Evolutionary conservation across 35 echinoderm and acorn worm genomes (phyloP).

Genomic region (Patiria miniata): DNA sequence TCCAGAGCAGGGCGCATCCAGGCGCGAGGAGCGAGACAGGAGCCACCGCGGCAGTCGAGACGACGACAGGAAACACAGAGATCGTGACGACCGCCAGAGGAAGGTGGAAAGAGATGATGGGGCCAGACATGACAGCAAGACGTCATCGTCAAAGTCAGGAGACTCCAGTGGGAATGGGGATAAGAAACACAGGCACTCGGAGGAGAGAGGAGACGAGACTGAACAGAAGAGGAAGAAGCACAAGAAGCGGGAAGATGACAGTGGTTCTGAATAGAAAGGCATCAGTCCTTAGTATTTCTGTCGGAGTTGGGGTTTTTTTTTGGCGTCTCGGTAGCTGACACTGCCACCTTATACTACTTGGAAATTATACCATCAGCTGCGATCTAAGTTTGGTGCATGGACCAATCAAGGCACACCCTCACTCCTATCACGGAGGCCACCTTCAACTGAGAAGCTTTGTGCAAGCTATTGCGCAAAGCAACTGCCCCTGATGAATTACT

Average conservation of each 20-base stretch:
- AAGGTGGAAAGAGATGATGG: not conserved
- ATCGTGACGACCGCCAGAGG: no score
- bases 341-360: no score
- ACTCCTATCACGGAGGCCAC: no score
- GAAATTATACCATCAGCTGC: no score
- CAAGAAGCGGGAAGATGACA: not conserved
- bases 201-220: not conserved
- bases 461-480: no score
- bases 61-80: not conserved
- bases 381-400: no score
- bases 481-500: no score
- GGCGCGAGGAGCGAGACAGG: not conserved
- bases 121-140: not conserved
- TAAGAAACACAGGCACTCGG: not conserved
- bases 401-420: no score
- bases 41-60: not conserved
- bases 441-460: no score
- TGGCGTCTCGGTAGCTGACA: no score
- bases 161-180: not conserved
- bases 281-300: not conserved
- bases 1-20: not conserved
- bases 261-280: not conserved
- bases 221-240: conserved; percentile 2
- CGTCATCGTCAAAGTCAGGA: no score
- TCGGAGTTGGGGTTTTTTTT: not conserved